Evolutionary conservation across 2,888 invertebrate species (phyloP), one percentile per base, ranked within the genome.

Genomic region (Agriotes lineatus): DNA sequence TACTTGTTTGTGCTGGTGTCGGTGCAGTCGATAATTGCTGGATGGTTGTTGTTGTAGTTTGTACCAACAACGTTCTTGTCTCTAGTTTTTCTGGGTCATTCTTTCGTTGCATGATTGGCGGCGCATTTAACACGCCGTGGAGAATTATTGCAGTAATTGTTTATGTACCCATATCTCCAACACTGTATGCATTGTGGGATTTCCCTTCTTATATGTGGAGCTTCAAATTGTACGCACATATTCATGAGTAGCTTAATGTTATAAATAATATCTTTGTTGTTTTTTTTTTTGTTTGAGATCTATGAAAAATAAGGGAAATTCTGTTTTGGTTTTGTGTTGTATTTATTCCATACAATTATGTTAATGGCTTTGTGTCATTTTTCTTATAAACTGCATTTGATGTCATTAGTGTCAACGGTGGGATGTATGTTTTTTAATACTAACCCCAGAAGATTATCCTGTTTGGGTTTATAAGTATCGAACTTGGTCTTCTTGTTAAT

Each of bases 131-230:
- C 44, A 6, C 44, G 16, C 6, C 44, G 44, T 44, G 44, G 44
- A 16, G 44, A 18, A 19, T 4, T 44, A 14, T 44, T 44, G 19
- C 19, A 44, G 16, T 44, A 16, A 44, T 20, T 50, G 7, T 25
- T 50, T 6, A 18, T 50, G 14, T 50, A 2, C 22, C 50, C 39
- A 18, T 57, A 57, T 20, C 20, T 57, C 39, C 39, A 39, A 14
- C 39, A 57, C 20, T 9, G 16, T n/a, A 37, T 39, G 18, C 57
- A 57, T 35, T 57, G 57, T n/a, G 57, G 37, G 25, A 20, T 57
- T 39, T 57, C 57, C 14, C 20, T 57, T 57, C 39, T 37, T 18
- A 14, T 22, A 19, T 57, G 57, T 57, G 57, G 57, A 19, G 57
- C 19, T 35, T 57, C 19, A 12, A 57, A 39, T 16, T 37, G 18